Evolutionary conservation across 2,888 invertebrate species (phyloP).

Genomic region (Campaea margaritaria): DNA sequence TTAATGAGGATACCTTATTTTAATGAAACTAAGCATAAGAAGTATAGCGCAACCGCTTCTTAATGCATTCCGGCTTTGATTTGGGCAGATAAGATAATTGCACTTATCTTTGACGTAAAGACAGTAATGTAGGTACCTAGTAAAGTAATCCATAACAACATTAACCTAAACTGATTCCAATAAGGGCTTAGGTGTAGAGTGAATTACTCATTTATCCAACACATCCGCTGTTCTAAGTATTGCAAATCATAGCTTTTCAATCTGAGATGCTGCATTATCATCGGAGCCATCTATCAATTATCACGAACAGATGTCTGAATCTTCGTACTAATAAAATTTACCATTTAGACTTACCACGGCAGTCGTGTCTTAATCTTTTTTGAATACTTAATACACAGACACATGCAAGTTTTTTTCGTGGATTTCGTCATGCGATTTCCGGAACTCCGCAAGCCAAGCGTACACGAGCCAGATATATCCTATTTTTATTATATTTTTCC

Average conservation of each 20-base stretch:
- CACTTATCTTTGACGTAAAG: constrained; percentile 20
- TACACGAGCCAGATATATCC: constrained; percentile 6
- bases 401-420: constrained; percentile 7
- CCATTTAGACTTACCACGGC: not conserved
- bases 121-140: constrained; percentile 7
- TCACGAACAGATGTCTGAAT: not conserved
- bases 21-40: too few relatives aligned
- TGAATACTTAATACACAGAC: constrained; percentile 13
- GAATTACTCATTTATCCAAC: not conserved
- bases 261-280: not conserved
- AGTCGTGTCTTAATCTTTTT: constrained; percentile 12
- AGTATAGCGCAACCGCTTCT: not conserved
- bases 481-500: constrained; percentile 21
- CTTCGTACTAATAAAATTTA: not conserved
- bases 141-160: not conserved
- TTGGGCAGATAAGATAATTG: constrained; percentile 28
- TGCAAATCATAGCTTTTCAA: constrained; percentile 2
- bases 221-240: constrained; percentile 9
- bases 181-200: not conserved
- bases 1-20: too few relatives aligned
- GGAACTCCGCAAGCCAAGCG: constrained; percentile 25
- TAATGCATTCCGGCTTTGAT: constrained; percentile 13
- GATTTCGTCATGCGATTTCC: constrained; percentile 23
- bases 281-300: not conserved
- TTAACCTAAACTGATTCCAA: constrained; percentile 1